Percentiles rank a stretch among this genome's conserved stretches.
Conservation (phyloP, 1,140 invertebrate species). For the Ridgeia piscesae region DNA sequence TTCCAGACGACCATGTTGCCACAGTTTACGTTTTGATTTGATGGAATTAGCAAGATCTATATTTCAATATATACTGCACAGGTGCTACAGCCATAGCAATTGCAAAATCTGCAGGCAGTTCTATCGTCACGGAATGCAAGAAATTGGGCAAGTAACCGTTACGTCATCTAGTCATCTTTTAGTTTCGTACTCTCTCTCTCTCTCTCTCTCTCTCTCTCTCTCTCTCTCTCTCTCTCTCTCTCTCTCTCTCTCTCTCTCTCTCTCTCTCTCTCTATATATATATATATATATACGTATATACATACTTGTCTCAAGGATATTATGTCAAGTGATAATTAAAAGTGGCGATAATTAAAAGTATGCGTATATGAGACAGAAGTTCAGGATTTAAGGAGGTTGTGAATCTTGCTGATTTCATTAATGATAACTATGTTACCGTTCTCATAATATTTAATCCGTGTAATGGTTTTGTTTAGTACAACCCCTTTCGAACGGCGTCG, state of each 20-base stretch:
- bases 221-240: too few species aligned
- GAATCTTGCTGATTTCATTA: neutral
- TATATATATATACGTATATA: too few species aligned
- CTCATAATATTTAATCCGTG: neutral
- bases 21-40: too few species aligned
- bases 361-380: neutral
- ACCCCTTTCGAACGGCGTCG: neutral
- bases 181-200: too few species aligned
- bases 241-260: too few species aligned
- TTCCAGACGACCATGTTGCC: too few species aligned
- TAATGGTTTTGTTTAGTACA: neutral
- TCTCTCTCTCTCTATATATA: too few species aligned
- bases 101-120: neutral
- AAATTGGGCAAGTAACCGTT: neutral
- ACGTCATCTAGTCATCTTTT: neutral
- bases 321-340: too few species aligned
- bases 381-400: neutral
- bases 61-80: neutral
- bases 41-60: too few species aligned
- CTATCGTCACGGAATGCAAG: neutral
- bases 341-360: too few species aligned
- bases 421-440: neutral
- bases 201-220: too few species aligned
- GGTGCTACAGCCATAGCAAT: neutral
- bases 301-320: too few species aligned